Evolutionary conservation across 2,797 vertebrate genomes (phyloP), one percentile per base, ranked within the genome.

Genomic region (Hybognathus amarus): DNA sequence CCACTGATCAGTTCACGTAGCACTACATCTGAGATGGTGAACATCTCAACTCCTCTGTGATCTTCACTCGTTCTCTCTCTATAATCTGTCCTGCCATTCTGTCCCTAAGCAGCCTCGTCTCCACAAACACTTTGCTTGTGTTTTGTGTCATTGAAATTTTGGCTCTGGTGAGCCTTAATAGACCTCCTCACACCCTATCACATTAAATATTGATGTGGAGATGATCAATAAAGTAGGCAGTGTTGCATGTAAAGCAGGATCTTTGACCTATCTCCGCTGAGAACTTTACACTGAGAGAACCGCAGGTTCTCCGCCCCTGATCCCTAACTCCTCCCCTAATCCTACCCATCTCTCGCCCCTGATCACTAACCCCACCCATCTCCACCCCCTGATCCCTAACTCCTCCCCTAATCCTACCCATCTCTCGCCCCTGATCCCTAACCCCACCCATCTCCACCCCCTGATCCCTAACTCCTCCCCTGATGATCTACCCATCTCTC

Each of bases 101-200:
- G 90, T 91, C 87, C 80, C 94, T 93, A 92, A 93, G 93, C 94
- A 94, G 95, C 93, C 90, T 38, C 38, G 61, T 61, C 75, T 83
- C 59, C 66, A 79, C 42, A 30, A 33, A 77, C 79, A 69, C 68
- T 22, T 22, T 77, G 40, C 80, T 30, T 79, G 79, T 6, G 11
- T 22, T 47, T n/a, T 24, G 2, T 4, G 3, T 2, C 56, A 6
- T 61, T 52, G 15, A 77, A 54, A 17, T 74, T 0, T 63, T 50
- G 40, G 13, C 76, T 80, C 36, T 24, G 17, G 56, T 78, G 75
- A 88, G 73, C 82, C 81, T 63, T 69, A 69, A 87, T 69, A 78
- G 47, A 77, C 70, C 6, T 81, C 66, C 74, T 15, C 36, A 12
- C 71, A 70, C 80, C 27, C 61, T 54, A 83, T 83, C 68, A 33